phyloP scores from a whole-genome alignment of 2,113 vertebrate genomes.

The Shinisaurus crocodilurus region DNA sequence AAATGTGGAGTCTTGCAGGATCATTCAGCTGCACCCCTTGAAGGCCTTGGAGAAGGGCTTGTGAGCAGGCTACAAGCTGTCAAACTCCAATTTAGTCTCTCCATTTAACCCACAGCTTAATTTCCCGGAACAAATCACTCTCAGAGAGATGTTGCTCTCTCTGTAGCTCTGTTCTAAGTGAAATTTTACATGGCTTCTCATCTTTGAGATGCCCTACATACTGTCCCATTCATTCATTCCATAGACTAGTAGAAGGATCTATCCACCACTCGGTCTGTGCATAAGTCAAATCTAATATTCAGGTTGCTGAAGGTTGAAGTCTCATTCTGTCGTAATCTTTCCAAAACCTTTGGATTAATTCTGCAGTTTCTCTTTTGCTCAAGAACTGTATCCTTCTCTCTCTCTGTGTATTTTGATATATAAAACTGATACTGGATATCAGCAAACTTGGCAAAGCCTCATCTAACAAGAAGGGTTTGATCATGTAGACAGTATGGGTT shows the following conservation, averaged over 20 bases:
- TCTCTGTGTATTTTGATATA: constrained; percentile 30
- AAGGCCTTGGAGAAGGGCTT: not conserved
- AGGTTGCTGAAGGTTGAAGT: constrained; percentile 29
- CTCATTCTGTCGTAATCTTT: constrained; percentile 43
- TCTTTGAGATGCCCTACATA: constrained; percentile 36
- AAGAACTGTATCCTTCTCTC: constrained; percentile 31
- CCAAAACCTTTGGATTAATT: constrained; percentile 59
- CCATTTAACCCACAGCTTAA: constrained; percentile 13
- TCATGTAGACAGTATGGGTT: not conserved
- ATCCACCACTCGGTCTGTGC: constrained; percentile 1
- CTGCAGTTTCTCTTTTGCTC: constrained; percentile 43
- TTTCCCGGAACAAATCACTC: not conserved
- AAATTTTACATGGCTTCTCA: constrained; percentile 28
- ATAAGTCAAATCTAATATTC: constrained; percentile 25
- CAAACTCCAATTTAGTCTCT: not conserved
- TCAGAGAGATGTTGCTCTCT: constrained; percentile 1
- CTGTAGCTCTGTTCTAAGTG: not conserved
- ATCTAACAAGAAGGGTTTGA: constrained; percentile 38
- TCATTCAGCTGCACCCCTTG: not conserved
- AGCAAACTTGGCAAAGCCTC: constrained; percentile 49
- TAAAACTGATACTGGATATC: constrained; percentile 5
- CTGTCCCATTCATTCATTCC: constrained; percentile 27
- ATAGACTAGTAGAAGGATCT: constrained; percentile 36
- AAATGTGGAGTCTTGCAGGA: not conserved
- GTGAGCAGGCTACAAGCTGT: not conserved